Evolutionary conservation across 2,888 invertebrate genomes (phyloP).

Genomic region (Agrotis exclamationis): DNA sequence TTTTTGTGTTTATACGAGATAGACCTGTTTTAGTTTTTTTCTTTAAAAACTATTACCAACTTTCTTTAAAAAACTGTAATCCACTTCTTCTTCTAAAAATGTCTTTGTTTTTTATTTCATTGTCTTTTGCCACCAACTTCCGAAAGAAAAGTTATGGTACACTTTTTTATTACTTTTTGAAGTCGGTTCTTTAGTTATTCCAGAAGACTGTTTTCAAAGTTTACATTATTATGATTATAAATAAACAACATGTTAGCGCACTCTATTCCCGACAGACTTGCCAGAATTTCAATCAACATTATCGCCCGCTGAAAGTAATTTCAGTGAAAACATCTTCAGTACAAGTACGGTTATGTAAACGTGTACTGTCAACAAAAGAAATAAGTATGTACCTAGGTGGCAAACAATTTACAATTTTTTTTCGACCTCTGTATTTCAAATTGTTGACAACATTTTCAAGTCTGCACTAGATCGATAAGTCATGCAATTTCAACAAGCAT

Average conservation of each 20-base stretch:
- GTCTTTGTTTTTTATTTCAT: no score
- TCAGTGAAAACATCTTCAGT: slow-evolving; percentile 44
- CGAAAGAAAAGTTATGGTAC: no score
- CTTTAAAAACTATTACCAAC: no score
- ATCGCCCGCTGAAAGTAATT: slow-evolving; percentile 47
- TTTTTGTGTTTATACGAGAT: no score
- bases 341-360: slow-evolving; percentile 41
- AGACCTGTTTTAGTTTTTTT: no score
- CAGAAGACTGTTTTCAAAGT: background rate
- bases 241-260: slow-evolving; percentile 20
- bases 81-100: no score
- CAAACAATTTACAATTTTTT: background rate
- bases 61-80: no score
- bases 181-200: no score
- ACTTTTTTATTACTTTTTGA: no score
- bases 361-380: slow-evolving; percentile 26
- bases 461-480: background rate
- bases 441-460: no score
- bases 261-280: slow-evolving; percentile 7
- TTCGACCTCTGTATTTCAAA: background rate
- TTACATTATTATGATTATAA: slow-evolving; percentile 14
- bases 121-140: no score
- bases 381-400: slow-evolving; percentile 12
- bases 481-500: no score
- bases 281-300: slow-evolving; percentile 49